These are phyloP conservation scores for Byasa hedistus DNA, from an alignment of 2,888 invertebrate genomes.

Conservation along the genomic window DNA sequence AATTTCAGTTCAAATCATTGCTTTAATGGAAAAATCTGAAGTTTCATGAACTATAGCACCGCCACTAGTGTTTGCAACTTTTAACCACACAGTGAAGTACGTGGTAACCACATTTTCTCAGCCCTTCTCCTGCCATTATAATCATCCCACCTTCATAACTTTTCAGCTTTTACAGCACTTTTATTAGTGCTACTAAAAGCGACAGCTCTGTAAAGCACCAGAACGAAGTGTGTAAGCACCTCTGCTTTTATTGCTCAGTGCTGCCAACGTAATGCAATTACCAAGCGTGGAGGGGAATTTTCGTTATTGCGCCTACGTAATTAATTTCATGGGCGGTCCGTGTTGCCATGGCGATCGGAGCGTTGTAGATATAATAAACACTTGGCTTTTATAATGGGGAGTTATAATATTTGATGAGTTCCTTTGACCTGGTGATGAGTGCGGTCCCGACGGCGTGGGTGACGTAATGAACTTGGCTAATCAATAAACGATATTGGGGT, in stretches of 20 bases:
- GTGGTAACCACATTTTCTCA: too few species aligned
- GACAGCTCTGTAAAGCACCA: too few species aligned
- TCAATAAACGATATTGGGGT: background rate
- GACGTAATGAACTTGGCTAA: background rate
- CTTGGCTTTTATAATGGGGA: conserved; percentile 13
- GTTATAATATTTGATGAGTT: conserved; percentile 2
- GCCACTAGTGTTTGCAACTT: too few species aligned
- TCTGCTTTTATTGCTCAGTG: conserved; percentile 29
- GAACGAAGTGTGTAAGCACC: conserved; percentile 1
- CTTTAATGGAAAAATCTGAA: too few species aligned
- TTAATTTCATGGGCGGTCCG: conserved; percentile 21
- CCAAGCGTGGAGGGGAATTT: conserved; percentile 26
- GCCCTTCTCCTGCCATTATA: too few species aligned
- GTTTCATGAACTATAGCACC: too few species aligned
- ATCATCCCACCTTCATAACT: too few species aligned
- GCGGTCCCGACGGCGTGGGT: background rate
- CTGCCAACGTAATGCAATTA: conserved; percentile 32
- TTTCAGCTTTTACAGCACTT: too few species aligned
- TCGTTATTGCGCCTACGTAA: conserved; percentile 27
- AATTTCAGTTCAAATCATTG: too few species aligned
- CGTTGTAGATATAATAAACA: conserved; percentile 7
- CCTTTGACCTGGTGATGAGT: background rate
- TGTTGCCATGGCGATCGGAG: conserved; percentile 20
- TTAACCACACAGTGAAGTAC: too few species aligned
- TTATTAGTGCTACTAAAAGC: too few species aligned